Percentiles rank a stretch among this genome's conserved stretches.
These are phyloP conservation scores for Ennomos quercinarius DNA, from an alignment of 2,888 invertebrate genomes.

Conservation along the genomic window DNA sequence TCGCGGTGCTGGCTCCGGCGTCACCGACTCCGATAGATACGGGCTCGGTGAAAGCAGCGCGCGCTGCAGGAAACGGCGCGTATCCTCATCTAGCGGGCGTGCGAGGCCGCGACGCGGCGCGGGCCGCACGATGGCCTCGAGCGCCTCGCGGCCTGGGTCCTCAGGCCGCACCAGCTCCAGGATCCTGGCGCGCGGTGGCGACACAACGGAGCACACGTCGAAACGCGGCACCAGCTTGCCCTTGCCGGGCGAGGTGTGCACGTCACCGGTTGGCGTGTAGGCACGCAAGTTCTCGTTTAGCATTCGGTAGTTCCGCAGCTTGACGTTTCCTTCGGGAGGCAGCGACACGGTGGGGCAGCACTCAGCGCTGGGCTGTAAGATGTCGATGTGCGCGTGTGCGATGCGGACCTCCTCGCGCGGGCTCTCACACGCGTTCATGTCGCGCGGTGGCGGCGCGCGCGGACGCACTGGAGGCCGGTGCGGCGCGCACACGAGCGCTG, in stretches of 20 bases:
- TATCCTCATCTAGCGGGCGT: constrained; percentile 74
- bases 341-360: constrained; percentile 58
- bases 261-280: constrained; percentile 72
- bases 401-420: constrained; percentile 46
- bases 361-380: constrained; percentile 64
- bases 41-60: constrained; percentile 69
- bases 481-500: constrained; percentile 20
- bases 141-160: constrained; percentile 70
- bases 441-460: constrained; percentile 62
- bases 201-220: constrained; percentile 64
- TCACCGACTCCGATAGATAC: constrained; percentile 50
- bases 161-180: constrained; percentile 73
- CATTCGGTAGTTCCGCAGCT: constrained; percentile 68
- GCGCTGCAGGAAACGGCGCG: constrained; percentile 72
- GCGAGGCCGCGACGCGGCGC: constrained; percentile 69
- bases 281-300: constrained; percentile 69
- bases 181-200: constrained; percentile 71
- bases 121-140: constrained; percentile 77
- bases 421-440: constrained; percentile 50
- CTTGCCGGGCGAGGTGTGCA: constrained; percentile 67
- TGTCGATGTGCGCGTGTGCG: constrained; percentile 60
- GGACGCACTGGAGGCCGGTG: constrained; percentile 39
- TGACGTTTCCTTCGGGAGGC: constrained; percentile 72
- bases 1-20: constrained; percentile 51
- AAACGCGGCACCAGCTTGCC: constrained; percentile 70